Percentiles rank a stretch among this genome's conserved stretches.
phyloP scores from a whole-genome alignment of 1,140 invertebrate genomes.

The Rhagoletis zephyria region DNA sequence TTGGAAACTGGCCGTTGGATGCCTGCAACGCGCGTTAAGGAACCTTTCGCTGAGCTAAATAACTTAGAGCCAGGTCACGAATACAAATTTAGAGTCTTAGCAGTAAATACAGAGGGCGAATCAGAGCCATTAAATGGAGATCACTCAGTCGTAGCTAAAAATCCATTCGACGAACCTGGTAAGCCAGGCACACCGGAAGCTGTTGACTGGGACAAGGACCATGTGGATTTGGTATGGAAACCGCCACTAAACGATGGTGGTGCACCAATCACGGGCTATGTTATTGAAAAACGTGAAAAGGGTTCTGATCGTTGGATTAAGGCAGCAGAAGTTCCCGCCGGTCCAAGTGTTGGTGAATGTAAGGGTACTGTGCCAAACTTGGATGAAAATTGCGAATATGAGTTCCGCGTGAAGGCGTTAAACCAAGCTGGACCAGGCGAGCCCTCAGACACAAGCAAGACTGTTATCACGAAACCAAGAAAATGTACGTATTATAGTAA shows the following conservation, averaged over 20 bases:
- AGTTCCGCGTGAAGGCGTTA: constrained; percentile 95
- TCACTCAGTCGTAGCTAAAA: constrained; percentile 93
- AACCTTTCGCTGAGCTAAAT: constrained; percentile 87
- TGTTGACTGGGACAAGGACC: constrained; percentile 95
- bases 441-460: constrained; percentile 91
- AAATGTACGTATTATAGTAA: constrained; percentile 79
- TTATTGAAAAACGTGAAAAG: constrained; percentile 95
- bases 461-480: constrained; percentile 92
- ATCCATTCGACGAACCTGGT: constrained; percentile 96
- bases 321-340: constrained; percentile 80
- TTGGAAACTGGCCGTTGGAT: constrained; percentile 88
- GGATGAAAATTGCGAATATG: constrained; percentile 94
- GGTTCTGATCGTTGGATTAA: constrained; percentile 89
- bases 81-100: constrained; percentile 96
- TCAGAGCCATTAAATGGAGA: constrained; percentile 93
- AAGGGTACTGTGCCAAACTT: constrained; percentile 91
- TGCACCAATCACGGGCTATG: constrained; percentile 92
- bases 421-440: constrained; percentile 95
- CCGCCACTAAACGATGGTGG: constrained; percentile 91
- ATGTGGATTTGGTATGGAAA: constrained; percentile 92
- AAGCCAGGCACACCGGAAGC: constrained; percentile 90
- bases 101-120: constrained; percentile 95
- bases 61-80: constrained; percentile 92
- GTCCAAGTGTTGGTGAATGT: constrained; percentile 77
- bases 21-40: constrained; percentile 84